phyloP scores from a whole-genome alignment of 1,140 invertebrate genomes.

The Caerostris extrusa region DNA sequence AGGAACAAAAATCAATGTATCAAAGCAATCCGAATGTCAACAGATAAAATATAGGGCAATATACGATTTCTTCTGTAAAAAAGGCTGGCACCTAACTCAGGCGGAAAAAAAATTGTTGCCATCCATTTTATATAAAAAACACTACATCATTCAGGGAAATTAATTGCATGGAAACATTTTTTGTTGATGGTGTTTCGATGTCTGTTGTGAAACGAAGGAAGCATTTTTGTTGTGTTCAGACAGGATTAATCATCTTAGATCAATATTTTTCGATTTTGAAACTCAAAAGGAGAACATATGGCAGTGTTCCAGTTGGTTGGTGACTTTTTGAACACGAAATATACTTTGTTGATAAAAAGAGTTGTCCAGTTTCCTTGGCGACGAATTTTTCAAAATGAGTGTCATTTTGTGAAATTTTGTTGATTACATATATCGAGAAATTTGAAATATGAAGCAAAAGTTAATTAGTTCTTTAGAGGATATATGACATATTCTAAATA shows the following conservation, averaged over 20 bases:
- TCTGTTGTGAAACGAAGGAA: neutral
- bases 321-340: neutral
- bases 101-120: no score
- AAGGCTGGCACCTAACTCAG: no score
- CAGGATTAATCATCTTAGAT: neutral
- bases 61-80: no score
- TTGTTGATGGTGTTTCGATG: neutral
- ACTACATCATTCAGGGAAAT: neutral
- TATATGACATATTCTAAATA: no score
- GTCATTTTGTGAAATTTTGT: neutral
- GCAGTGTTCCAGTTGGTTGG: neutral
- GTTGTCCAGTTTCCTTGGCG: neutral
- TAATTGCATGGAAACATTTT: neutral
- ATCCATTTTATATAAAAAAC: no score
- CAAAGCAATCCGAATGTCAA: no score
- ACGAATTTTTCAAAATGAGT: neutral
- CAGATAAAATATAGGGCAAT: no score
- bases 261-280: slow-evolving; percentile 10
- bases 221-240: neutral
- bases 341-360: neutral
- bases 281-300: neutral
- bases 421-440: no score
- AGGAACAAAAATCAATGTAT: no score
- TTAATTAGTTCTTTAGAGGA: no score
- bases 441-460: no score